Evolutionary conservation across 2,113 vertebrate genomes (phyloP), one percentile per base, ranked within the genome.

Genomic region (Rhynchopsitta pachyrhyncha): DNA sequence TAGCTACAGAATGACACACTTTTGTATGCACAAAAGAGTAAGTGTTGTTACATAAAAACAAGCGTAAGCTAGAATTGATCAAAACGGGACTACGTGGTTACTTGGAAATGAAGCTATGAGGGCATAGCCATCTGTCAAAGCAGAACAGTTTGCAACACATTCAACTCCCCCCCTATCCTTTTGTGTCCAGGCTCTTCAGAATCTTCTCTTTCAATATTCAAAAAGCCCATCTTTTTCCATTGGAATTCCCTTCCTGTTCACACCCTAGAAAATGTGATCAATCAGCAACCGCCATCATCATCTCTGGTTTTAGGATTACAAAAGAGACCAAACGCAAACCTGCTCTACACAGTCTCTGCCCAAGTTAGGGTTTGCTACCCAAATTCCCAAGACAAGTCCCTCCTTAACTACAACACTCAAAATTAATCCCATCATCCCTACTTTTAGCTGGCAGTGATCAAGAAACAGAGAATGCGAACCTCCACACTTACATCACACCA

Each of bases 81-180:
- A 23, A 49, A 62, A 39, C 0, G 3, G 62, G 46, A n/a, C n/a
- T 37, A 59, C 7, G 0, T 1, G 13, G 44, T 18, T n/a, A n/a
- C 55, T 47, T 11, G 33, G 33, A 64, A 62, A 64, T 6, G 18
- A 62, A 80, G 68, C 23, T 39, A 28, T 1, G 6, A 76, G 39
- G 64, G 23, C 44, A 77, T 2, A 1, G 39, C 46, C 41, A 63
- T 49, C 68, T 89, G 77, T 9, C 46, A 25, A 52, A 59, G 22
- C 1, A 71, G 17, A 69, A 39, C 8, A 15, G 39, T 25, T 27
- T n/a, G 31, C 88, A 62, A 20, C 3, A 39, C 13, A 6, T 11
- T 24, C 47, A 31, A 11, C 35, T 13, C 27, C 35, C 33, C 49
- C 31, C 27, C 15, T 39, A 64, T n/a, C 35, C 25, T 18, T 79